A percentile compares a stretch with the other conserved stretches of the same genome.
Conservation (phyloP, 1,140 invertebrate species). For the Wasmannia auropunctata region DNA sequence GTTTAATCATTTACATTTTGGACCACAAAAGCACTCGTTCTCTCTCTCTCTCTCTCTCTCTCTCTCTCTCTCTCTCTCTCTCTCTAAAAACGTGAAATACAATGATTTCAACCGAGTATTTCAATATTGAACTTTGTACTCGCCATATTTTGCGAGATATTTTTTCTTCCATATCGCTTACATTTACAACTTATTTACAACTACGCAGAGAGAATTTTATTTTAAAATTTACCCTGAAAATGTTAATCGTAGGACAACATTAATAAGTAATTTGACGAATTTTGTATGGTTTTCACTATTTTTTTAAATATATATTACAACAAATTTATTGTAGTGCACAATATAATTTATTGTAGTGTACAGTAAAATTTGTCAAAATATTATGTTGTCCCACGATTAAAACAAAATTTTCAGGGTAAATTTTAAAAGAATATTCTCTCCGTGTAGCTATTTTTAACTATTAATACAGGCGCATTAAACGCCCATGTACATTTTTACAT, state of each 20-base stretch:
- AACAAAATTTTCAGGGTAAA: too few species aligned
- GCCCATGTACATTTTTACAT: neutral
- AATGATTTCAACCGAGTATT: neutral
- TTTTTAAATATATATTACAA: too few species aligned
- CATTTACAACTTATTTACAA: slow-evolving; percentile 25
- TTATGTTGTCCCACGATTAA: too few species aligned
- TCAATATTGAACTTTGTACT: neutral
- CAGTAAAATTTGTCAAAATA: too few species aligned
- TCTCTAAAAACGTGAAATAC: neutral
- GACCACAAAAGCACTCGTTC: neutral
- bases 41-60: neutral
- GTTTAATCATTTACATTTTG: neutral
- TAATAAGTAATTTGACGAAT: too few species aligned
- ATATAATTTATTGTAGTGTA: too few species aligned
- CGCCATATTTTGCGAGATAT: neutral
- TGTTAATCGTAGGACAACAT: too few species aligned
- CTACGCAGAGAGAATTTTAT: too few species aligned
- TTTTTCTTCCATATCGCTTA: neutral
- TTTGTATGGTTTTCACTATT: too few species aligned
- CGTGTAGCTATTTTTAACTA: slow-evolving; percentile 16
- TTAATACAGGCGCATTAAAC: neutral
- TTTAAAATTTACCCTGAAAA: too few species aligned
- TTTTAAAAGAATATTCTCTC: too few species aligned
- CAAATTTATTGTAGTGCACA: too few species aligned
- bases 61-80: neutral